Conservation (phyloP, 2,888 invertebrate species). For the Sphaerolaimus hirsutus region DNA sequence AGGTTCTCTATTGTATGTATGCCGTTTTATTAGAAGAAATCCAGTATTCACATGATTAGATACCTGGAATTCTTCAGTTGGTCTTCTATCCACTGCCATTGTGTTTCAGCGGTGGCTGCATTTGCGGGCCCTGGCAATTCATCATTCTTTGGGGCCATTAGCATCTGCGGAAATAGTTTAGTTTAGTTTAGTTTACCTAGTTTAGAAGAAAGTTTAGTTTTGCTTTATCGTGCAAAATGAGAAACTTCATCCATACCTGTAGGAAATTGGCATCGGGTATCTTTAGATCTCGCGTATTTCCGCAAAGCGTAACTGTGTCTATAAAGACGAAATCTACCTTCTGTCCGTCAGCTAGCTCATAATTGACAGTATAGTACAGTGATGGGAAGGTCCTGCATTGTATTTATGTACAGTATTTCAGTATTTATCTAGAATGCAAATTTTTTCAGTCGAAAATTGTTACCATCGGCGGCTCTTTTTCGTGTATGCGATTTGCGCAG, state of each 20-base stretch:
- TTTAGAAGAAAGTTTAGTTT: no score
- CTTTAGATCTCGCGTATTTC: conserved; percentile 23
- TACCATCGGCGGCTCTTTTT: conserved; percentile 17
- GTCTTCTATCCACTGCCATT: conserved; percentile 28
- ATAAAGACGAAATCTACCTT: conserved; percentile 27
- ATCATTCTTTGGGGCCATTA: no score
- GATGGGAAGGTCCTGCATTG: conserved; percentile 28
- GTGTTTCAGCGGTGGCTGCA: conserved; percentile 16
- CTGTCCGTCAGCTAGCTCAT: conserved; percentile 14
- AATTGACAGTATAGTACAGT: conserved; percentile 24
- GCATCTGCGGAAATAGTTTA: no score
- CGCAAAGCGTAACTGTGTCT: conserved; percentile 29
- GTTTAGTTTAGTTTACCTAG: no score
- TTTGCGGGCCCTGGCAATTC: conserved; percentile 12
- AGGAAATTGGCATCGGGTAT: no score
- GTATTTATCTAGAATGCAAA: no score
- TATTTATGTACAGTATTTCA: no score
- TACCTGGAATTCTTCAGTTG: conserved; percentile 22
- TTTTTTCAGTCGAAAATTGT: background rate
- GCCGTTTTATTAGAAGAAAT: no score
- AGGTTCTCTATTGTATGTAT: no score
- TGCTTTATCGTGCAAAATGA: no score
- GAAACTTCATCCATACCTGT: no score
- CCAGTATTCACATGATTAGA: no score
- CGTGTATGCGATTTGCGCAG: conserved; percentile 31